Evolutionary conservation across 2,888 invertebrate species (phyloP).

Genomic region (Scrobipalpa costella): DNA sequence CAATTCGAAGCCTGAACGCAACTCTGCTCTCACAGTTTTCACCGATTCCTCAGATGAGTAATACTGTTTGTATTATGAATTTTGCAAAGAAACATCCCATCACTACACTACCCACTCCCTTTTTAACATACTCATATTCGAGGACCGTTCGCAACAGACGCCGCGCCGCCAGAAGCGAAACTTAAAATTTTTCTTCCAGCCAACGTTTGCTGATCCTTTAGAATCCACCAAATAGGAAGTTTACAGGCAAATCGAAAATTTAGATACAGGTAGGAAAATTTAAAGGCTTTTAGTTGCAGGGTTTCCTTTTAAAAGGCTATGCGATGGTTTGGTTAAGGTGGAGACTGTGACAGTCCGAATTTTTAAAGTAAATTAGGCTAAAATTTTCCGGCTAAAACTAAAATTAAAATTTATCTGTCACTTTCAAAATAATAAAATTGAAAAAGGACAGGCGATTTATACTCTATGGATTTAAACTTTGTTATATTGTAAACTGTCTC

Average conservation of each 20-base stretch:
- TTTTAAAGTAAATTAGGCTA: no score
- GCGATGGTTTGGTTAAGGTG: no score
- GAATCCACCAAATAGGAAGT: slow-evolving; percentile 29
- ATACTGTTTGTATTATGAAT: background rate
- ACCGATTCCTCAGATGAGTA: no score
- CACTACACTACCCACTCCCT: background rate
- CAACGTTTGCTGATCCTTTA: slow-evolving; percentile 13
- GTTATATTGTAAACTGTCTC: no score
- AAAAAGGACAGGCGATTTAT: no score
- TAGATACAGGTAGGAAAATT: background rate
- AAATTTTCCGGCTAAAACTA: no score
- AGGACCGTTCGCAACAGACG: slow-evolving; percentile 33
- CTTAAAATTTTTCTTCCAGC: slow-evolving; percentile 29
- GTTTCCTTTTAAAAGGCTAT: background rate
- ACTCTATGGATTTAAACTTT: no score
- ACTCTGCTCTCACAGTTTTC: no score
- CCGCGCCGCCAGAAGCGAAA: slow-evolving; percentile 19
- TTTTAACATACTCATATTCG: slow-evolving; percentile 32
- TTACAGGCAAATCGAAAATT: slow-evolving; percentile 16
- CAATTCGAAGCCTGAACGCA: no score
- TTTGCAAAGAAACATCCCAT: background rate
- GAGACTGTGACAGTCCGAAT: no score
- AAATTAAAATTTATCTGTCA: no score
- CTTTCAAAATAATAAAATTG: no score
- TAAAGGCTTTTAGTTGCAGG: background rate